These are phyloP conservation scores for Pantelozetes paolii DNA, from an alignment of 2,888 invertebrate species.

Conservation along the genomic window DNA sequence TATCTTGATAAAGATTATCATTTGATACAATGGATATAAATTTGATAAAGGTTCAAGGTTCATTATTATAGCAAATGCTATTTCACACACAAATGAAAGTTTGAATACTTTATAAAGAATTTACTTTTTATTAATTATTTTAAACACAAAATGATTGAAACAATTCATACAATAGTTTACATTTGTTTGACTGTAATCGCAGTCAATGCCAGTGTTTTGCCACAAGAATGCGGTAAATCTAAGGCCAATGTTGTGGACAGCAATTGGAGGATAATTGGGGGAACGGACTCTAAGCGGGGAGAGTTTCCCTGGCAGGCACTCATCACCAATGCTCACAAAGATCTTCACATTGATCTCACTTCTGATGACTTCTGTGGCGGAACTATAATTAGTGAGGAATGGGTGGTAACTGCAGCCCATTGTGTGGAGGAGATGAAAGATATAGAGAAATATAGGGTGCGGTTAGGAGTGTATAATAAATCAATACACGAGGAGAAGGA, in stretches of 20 bases:
- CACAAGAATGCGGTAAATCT: background rate
- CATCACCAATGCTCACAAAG: background rate
- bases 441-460: background rate
- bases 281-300: background rate
- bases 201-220: background rate
- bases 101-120: too few relatives aligned
- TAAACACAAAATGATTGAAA: too few relatives aligned
- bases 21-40: too few relatives aligned
- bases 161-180: too few relatives aligned
- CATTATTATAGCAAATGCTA: too few relatives aligned
- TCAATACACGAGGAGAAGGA: background rate
- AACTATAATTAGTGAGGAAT: slow-evolving; percentile 9
- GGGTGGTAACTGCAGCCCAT: slow-evolving; percentile 6
- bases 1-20: too few relatives aligned
- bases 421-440: background rate
- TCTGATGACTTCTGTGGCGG: slow-evolving; percentile 2
- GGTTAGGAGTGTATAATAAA: background rate
- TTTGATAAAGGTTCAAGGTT: too few relatives aligned
- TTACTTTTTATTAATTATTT: too few relatives aligned
- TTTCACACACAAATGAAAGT: too few relatives aligned
- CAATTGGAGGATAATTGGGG: background rate
- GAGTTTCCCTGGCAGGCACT: background rate
- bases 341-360: background rate
- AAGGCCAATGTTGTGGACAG: background rate
- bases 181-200: background rate